Percentiles rank a stretch among this genome's conserved stretches.
Evolutionary conservation across 2,113 vertebrate species (phyloP).

Genomic region (Hippoglossus stenolepis): DNA sequence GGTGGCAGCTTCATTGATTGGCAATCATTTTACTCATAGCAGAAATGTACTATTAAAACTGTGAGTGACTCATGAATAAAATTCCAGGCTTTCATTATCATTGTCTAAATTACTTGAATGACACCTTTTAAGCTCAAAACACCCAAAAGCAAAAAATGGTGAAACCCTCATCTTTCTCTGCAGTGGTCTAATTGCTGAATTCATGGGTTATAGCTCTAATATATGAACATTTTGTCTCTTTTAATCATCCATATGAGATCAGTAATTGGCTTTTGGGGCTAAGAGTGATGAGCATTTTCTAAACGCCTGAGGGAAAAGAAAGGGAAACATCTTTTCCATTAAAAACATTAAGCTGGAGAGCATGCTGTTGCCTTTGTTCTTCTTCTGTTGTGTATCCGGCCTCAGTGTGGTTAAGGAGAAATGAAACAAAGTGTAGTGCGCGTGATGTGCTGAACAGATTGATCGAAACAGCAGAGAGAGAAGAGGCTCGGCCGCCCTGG

Average conservation of each 20-base stretch:
- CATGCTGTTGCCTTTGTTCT: constrained; percentile 27
- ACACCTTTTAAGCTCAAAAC: background rate
- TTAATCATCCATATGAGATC: constrained; percentile 40
- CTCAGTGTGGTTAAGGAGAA: constrained; percentile 11
- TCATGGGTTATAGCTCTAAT: constrained; percentile 16
- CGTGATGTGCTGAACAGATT: constrained; percentile 21
- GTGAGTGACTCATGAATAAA: no score
- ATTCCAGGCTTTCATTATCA: background rate
- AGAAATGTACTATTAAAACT: no score
- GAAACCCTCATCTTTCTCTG: constrained; percentile 1
- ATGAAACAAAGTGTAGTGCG: constrained; percentile 8
- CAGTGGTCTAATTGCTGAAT: background rate
- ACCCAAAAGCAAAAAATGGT: background rate
- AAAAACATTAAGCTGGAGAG: constrained; percentile 40
- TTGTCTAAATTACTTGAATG: background rate
- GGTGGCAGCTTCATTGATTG: background rate
- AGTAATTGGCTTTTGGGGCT: constrained; percentile 44
- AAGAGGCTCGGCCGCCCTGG: background rate
- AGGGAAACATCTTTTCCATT: constrained; percentile 1
- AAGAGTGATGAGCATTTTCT: constrained; percentile 42
- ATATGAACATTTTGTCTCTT: constrained; percentile 29
- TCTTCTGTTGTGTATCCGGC: constrained; percentile 7
- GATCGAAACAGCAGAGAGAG: constrained; percentile 15
- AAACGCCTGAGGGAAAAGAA: constrained; percentile 22
- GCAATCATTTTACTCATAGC: background rate